These are phyloP conservation scores for Enhydra lutris DNA, from an alignment of 2,113 vertebrate genomes.

Conservation along the genomic window DNA sequence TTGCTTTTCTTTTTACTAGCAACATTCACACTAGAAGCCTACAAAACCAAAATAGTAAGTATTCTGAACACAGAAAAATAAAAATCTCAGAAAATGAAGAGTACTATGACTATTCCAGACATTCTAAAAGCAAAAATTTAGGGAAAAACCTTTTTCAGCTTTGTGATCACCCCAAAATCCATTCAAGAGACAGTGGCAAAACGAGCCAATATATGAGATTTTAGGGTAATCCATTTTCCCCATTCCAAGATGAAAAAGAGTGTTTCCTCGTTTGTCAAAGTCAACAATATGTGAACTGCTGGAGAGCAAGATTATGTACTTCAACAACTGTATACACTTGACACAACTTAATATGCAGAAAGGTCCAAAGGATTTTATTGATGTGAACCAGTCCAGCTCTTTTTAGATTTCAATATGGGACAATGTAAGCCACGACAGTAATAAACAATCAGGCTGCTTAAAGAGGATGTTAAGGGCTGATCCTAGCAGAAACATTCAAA, in stretches of 20 bases:
- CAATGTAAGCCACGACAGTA: not conserved
- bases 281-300: not conserved
- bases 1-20: not conserved
- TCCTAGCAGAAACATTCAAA: not conserved
- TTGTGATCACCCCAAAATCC: not conserved
- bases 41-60: not conserved
- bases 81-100: not conserved
- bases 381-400: not conserved
- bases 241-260: not conserved
- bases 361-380: not conserved
- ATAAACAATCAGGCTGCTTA: not conserved
- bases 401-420: not conserved
- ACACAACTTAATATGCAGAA: not conserved
- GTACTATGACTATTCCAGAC: not conserved
- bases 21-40: not conserved
- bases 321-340: not conserved
- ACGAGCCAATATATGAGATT: not conserved
- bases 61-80: not conserved
- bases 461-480: not conserved
- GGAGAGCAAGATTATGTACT: not conserved
- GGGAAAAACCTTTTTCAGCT: not conserved
- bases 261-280: not conserved
- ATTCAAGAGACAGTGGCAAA: not conserved
- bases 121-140: not conserved
- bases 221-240: not conserved